phyloP scores from a whole-genome alignment of 2,113 vertebrate species.

The Columbina picui region DNA sequence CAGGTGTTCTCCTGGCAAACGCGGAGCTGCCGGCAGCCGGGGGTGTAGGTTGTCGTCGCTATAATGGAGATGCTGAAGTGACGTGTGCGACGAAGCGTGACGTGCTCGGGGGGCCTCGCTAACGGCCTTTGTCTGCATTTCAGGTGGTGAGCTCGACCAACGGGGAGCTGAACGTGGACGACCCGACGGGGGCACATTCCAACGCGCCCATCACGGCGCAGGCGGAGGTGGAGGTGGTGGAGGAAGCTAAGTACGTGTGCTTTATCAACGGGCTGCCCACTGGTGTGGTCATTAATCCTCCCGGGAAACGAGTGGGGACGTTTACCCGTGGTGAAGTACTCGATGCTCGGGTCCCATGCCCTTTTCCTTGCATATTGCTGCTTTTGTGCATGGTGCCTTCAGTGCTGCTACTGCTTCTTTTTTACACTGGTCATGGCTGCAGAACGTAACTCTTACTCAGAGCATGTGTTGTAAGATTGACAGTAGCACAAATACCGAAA shows the following conservation, averaged over 20 bases:
- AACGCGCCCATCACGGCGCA: slow-evolving; percentile 93
- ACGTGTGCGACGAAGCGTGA: fast-evolving
- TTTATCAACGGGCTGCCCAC: slow-evolving; percentile 45
- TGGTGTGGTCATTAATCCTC: slow-evolving; percentile 13
- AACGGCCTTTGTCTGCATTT: slow-evolving; percentile 31
- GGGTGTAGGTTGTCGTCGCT: not conserved
- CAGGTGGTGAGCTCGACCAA: slow-evolving; percentile 99
- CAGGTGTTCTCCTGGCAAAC: not conserved
- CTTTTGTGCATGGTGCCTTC: slow-evolving; percentile 74
- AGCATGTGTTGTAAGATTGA: slow-evolving; percentile 31
- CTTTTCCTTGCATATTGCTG: slow-evolving; percentile 61
- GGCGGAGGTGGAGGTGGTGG: slow-evolving; percentile 95
- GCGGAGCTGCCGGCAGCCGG: not conserved
- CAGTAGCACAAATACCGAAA: not conserved
- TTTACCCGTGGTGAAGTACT: slow-evolving; percentile 49
- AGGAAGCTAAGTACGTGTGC: slow-evolving; percentile 96
- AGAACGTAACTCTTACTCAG: slow-evolving; percentile 23
- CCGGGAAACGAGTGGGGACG: slow-evolving; percentile 31
- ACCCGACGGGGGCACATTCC: slow-evolving; percentile 90
- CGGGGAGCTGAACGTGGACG: slow-evolving; percentile 95
- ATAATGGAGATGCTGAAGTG: not conserved
- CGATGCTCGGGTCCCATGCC: slow-evolving; percentile 44
- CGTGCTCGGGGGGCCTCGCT: not conserved
- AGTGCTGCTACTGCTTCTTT: slow-evolving; percentile 58
- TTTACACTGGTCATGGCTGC: slow-evolving; percentile 55